phyloP scores from a whole-genome alignment of 2,888 invertebrate genomes.

The Halictus ligatus region DNA sequence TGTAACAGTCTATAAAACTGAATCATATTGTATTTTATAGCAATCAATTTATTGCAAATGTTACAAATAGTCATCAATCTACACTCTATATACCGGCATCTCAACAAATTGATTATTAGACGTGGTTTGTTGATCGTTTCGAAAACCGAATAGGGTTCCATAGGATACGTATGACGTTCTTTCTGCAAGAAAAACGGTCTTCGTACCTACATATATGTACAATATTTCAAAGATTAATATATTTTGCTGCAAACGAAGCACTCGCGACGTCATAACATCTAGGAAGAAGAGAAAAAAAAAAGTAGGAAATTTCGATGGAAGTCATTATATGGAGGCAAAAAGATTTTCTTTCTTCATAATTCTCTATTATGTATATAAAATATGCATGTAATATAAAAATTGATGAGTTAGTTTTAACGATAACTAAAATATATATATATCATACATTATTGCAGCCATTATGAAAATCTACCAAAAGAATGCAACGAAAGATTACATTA shows the following conservation, averaged over 20 bases:
- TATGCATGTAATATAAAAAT: neutral
- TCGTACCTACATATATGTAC: too few species aligned
- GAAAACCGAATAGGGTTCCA: too few species aligned
- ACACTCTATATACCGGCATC: too few species aligned
- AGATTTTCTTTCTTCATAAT: neutral
- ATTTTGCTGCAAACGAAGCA: neutral
- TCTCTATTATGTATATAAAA: neutral
- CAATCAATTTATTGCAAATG: too few species aligned
- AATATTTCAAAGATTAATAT: too few species aligned
- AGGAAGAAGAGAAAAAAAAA: neutral
- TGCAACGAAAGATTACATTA: neutral
- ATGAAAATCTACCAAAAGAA: neutral
- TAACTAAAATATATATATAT: neutral
- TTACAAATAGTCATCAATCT: too few species aligned
- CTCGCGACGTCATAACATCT: neutral
- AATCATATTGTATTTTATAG: too few species aligned
- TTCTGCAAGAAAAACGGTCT: too few species aligned
- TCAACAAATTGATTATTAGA: too few species aligned
- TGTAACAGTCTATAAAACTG: too few species aligned
- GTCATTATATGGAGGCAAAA: neutral
- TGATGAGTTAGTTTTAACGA: neutral
- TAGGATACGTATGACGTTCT: too few species aligned
- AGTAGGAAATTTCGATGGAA: neutral
- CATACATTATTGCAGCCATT: neutral
- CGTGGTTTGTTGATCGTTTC: too few species aligned